Evolutionary conservation across 2,888 invertebrate species (phyloP).

Genomic region (Orchestes rusci): DNA sequence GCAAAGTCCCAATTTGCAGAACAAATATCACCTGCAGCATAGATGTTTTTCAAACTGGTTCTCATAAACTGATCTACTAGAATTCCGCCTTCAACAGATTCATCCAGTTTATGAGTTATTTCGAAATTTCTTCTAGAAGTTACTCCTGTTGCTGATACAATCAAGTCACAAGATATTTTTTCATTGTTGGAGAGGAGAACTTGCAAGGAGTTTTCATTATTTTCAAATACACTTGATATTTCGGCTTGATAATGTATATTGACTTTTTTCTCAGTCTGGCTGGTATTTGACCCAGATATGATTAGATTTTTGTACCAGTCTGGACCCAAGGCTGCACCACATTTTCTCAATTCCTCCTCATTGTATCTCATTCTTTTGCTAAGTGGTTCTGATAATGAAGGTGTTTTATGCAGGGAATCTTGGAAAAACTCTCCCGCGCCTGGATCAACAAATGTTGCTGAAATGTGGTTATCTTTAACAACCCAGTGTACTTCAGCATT

Average conservation of each 20-base stretch:
- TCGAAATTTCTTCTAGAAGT: constrained; percentile 56
- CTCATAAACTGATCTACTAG: constrained; percentile 79
- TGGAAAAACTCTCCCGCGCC: constrained; percentile 93
- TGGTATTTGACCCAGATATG: constrained; percentile 46
- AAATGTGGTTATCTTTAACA: constrained; percentile 86
- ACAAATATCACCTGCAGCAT: constrained; percentile 95
- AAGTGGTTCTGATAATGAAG: constrained; percentile 22
- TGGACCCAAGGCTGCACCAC: constrained; percentile 91
- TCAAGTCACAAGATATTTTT: constrained; percentile 73
- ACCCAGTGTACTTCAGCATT: constrained; percentile 88
- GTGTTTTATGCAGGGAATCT: constrained; percentile 38
- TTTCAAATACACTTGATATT: constrained; percentile 43
- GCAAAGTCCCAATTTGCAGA: constrained; percentile 70
- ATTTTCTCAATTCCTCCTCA: constrained; percentile 51
- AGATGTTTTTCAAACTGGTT: constrained; percentile 71
- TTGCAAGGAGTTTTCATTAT: constrained; percentile 58
- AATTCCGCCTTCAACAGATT: constrained; percentile 72
- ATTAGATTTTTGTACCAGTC: constrained; percentile 82
- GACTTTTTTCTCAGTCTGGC: constrained; percentile 42
- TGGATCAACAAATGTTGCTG: constrained; percentile 90
- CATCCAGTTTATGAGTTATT: constrained; percentile 48
- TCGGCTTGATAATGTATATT: constrained; percentile 58
- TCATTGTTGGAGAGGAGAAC: constrained; percentile 68
- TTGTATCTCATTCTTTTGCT: constrained; percentile 60
- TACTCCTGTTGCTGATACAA: constrained; percentile 95